Conservation (phyloP, 2,888 invertebrate species). For the Brachynemurus nebulosus region DNA sequence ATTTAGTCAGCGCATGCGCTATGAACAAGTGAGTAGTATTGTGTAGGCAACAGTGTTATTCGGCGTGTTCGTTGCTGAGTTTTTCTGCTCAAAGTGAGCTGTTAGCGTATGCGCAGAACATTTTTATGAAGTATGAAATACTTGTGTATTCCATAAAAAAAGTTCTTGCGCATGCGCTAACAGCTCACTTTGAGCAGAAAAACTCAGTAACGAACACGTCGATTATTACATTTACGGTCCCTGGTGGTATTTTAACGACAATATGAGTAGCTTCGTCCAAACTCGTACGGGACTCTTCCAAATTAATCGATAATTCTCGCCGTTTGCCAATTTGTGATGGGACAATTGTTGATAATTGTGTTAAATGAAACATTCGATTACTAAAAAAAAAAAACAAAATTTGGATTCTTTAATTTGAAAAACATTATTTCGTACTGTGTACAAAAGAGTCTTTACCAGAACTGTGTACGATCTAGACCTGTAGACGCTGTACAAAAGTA, state of each 20-base stretch:
- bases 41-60: too few relatives aligned
- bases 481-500: conserved; percentile 55
- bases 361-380: conserved; percentile 41
- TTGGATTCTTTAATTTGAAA: background rate
- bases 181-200: too few relatives aligned
- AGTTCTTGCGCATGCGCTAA: too few relatives aligned
- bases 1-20: background rate
- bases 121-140: too few relatives aligned
- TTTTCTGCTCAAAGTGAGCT: too few relatives aligned
- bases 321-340: conserved; percentile 35
- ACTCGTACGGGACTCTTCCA: conserved; percentile 42
- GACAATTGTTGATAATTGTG: conserved; percentile 38
- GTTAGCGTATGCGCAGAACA: too few relatives aligned
- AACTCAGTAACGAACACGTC: too few relatives aligned
- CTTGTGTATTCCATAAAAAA: too few relatives aligned
- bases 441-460: too few relatives aligned
- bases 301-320: conserved; percentile 39
- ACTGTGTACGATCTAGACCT: conserved; percentile 37
- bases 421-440: conserved; percentile 8
- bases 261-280: conserved; percentile 53
- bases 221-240: conserved; percentile 39
- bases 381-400: conserved; percentile 27
- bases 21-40: too few relatives aligned
- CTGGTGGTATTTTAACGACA: conserved; percentile 49
- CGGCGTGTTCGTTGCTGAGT: too few relatives aligned